Evolutionary conservation across 2,888 invertebrate species (phyloP).

Genomic region (Hecatera dysodea): DNA sequence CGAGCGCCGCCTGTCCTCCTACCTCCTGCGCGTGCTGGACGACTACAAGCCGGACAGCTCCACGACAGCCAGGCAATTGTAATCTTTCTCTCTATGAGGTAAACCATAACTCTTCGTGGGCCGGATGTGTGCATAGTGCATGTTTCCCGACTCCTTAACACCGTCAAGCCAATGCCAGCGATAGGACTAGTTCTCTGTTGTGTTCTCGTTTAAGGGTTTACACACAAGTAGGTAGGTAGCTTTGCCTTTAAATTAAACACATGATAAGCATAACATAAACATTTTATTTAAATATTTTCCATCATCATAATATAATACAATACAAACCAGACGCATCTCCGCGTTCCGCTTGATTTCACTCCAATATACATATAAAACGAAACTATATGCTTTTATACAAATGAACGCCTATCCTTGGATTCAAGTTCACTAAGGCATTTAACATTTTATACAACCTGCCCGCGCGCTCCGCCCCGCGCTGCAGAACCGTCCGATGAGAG

Average conservation of each 20-base stretch:
- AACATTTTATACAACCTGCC: slow-evolving; percentile 76
- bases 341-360: slow-evolving; percentile 53
- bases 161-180: background rate
- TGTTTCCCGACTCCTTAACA: background rate
- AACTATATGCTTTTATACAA: slow-evolving; percentile 70
- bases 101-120: too few species aligned
- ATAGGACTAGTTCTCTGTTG: background rate
- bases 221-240: background rate
- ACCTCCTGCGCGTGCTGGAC: background rate
- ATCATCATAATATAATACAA: slow-evolving; percentile 82
- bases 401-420: slow-evolving; percentile 45
- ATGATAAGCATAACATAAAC: slow-evolving; percentile 87
- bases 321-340: slow-evolving; percentile 65
- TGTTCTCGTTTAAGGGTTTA: background rate
- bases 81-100: background rate
- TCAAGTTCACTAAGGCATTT: slow-evolving; percentile 73
- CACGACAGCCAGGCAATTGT: slow-evolving; percentile 8
- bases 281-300: slow-evolving; percentile 88
- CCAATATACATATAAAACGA: slow-evolving; percentile 76
- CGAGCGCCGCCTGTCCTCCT: background rate
- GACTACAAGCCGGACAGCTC: background rate
- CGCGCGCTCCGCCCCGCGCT: slow-evolving; percentile 19
- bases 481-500: background rate
- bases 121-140: background rate
- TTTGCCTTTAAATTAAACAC: slow-evolving; percentile 55